Percentiles rank a stretch among this genome's conserved stretches.
Conservation (phyloP, 2,113 vertebrate genomes). For the Myiopsitta monachus region DNA sequence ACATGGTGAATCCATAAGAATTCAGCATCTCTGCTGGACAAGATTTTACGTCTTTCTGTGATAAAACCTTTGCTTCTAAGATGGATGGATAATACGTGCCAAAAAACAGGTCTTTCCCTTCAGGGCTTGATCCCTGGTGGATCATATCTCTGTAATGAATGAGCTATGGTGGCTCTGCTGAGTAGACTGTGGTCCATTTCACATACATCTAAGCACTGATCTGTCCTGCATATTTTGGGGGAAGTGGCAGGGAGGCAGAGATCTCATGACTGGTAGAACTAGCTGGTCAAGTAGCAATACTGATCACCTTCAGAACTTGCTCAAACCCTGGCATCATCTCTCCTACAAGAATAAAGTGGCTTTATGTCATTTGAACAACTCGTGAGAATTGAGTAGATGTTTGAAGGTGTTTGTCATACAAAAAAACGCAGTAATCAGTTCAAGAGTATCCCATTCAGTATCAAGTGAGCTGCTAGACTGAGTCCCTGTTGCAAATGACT, state of each 20-base stretch:
- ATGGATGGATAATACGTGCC: background rate
- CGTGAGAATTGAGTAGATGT: background rate
- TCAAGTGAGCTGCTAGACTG: background rate
- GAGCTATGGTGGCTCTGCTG: background rate
- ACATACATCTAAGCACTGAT: background rate
- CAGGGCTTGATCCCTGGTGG: background rate
- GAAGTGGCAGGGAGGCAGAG: background rate
- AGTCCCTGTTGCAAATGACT: background rate
- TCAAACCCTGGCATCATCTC: background rate
- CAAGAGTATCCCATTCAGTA: background rate
- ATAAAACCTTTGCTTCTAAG: background rate
- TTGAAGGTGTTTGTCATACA: background rate
- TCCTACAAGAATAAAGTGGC: background rate
- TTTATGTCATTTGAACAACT: background rate
- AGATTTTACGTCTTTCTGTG: background rate
- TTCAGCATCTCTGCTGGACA: background rate
- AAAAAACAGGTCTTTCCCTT: background rate
- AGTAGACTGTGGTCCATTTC: background rate
- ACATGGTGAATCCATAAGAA: background rate
- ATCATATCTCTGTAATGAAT: background rate
- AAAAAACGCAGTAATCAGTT: background rate
- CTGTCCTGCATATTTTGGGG: rapidly evolving
- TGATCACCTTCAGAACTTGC: background rate
- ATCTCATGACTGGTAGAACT: background rate
- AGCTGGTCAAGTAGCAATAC: background rate